These are phyloP conservation scores for Prorops nasuta DNA, from an alignment of 1,140 invertebrate species.

Conservation along the genomic window DNA sequence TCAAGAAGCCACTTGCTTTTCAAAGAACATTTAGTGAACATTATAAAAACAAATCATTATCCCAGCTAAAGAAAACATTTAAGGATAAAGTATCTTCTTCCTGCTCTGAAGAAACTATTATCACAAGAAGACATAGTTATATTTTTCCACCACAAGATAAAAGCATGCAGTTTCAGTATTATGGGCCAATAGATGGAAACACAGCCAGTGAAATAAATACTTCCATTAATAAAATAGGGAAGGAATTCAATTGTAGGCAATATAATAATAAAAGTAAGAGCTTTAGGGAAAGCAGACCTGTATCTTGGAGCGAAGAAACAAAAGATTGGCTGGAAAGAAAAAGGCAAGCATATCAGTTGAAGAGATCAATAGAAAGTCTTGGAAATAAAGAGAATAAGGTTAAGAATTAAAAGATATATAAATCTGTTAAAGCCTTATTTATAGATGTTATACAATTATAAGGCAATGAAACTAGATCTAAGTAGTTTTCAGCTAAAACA, in stretches of 20 bases:
- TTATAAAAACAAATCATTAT: background rate
- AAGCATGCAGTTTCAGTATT: slow-evolving; percentile 44
- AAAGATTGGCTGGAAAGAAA: slow-evolving; percentile 49
- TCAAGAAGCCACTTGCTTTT: slow-evolving; percentile 44
- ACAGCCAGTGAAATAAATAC: slow-evolving; percentile 12
- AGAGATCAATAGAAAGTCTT: slow-evolving; percentile 33
- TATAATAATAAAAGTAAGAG: slow-evolving; percentile 14
- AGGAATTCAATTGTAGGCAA: too few species aligned
- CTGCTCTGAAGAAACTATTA: slow-evolving; percentile 2
- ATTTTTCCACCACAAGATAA: slow-evolving; percentile 39
- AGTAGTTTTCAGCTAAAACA: background rate
- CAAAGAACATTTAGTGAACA: slow-evolving; percentile 38
- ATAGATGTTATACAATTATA: slow-evolving; percentile 2
- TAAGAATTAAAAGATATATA: slow-evolving; percentile 5
- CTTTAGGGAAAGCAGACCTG: slow-evolving; percentile 32
- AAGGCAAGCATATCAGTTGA: slow-evolving; percentile 27
- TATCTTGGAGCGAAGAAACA: slow-evolving; percentile 45
- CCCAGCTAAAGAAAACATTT: slow-evolving; percentile 3
- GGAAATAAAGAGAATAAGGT: slow-evolving; percentile 30
- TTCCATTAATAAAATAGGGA: slow-evolving; percentile 14
- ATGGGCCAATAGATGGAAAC: slow-evolving; percentile 41
- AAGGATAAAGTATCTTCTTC: background rate
- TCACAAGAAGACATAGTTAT: slow-evolving; percentile 32
- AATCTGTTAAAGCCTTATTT: slow-evolving; percentile 11
- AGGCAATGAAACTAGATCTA: background rate